Percentiles rank a stretch among this genome's conserved stretches.
Conservation (phyloP, 2,797 vertebrate genomes). For the Cossypha caffra region DNA sequence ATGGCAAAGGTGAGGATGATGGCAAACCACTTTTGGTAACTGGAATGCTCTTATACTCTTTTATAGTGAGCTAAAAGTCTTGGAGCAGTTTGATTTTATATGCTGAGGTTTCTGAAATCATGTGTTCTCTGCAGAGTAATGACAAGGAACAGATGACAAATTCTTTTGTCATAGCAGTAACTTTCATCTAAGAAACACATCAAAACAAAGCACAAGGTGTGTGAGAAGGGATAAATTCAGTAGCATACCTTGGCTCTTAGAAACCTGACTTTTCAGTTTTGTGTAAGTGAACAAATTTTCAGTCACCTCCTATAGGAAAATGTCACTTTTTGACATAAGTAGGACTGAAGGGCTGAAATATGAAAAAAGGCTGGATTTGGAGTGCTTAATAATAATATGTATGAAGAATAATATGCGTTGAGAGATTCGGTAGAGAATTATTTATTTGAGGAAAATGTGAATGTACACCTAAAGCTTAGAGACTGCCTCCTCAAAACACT, state of each 20-base stretch:
- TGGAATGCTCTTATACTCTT: background rate
- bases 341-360: background rate
- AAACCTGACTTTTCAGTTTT: background rate
- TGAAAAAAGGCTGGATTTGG: background rate
- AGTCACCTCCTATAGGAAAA: background rate
- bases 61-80: background rate
- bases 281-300: background rate
- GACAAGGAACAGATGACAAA: background rate
- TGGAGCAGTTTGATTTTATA: background rate
- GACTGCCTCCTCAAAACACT: background rate
- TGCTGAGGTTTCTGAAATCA: background rate
- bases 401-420: background rate
- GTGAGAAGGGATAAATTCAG: background rate
- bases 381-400: background rate
- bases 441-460: background rate
- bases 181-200: background rate
- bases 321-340: background rate
- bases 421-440: background rate
- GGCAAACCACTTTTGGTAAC: background rate
- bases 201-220: background rate
- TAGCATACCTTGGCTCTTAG: rapidly evolving
- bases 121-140: background rate
- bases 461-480: background rate
- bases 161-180: background rate
- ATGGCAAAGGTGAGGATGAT: background rate